Evolutionary conservation across 2,113 vertebrate species (phyloP), one percentile per base, ranked within the genome.

Genomic region (Hippocampus abdominalis): DNA sequence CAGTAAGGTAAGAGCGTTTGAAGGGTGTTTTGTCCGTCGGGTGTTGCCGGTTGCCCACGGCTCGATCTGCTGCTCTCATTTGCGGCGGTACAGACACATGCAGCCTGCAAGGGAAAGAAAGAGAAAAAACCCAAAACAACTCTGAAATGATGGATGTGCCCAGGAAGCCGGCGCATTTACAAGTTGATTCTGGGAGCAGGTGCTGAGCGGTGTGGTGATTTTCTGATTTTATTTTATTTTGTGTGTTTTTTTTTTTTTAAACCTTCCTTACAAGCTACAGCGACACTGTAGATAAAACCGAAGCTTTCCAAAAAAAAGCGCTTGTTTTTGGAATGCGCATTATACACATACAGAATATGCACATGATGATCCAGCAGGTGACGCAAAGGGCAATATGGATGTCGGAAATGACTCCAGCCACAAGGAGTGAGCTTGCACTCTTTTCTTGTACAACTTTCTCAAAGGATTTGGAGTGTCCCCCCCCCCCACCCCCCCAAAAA

Each of bases 1-100:
- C 71, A 69, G 54, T 7, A 74, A 84, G 80, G 75, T 36, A 78
- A 78, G 72, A 69, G 48, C 71, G 61, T 71, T 72, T 78, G 61
- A 84, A 71, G 76, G 71, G 66, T 74, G 78, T 67, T 73, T 66
- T 49, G 66, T 71, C 81, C 61, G 25, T 21, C 44, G 67, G 57
- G 44, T 25, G 61, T 46, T 27, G 49, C 32, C 25, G 11, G 1
- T 36, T 4, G n/a, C 59, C 79, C 46, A 68, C 8, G 77, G 72
- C 78, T 54, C 10, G 1, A 64, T 54, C 60, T 21, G 29, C 64
- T 46, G 64, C 23, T 51, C 56, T 66, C 57, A 66, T 36, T 63
- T 32, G 12, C 60, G 16, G 48, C 27, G 46, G 39, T 27, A 13
- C 12, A 6, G 36, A 2, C 63, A 66, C 60, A 39, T n/a, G 60